These are phyloP conservation scores for Caenorhabditis inopinata DNA, from an alignment of 1,140 invertebrate genomes.

Conservation along the genomic window DNA sequence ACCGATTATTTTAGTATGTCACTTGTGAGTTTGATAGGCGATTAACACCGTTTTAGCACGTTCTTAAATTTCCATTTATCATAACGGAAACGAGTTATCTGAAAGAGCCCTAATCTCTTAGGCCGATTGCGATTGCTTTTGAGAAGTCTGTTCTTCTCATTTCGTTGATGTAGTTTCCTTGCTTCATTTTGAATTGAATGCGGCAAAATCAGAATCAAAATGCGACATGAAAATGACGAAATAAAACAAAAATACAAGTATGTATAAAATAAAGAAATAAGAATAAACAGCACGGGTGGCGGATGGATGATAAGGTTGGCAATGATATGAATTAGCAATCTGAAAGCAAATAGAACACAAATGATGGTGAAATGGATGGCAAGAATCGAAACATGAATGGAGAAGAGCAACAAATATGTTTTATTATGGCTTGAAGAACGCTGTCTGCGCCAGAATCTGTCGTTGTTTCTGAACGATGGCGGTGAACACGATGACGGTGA, in stretches of 20 bases:
- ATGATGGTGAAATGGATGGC: background rate
- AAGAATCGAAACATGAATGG: background rate
- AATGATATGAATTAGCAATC: conserved; percentile 4
- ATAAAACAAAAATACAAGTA: background rate
- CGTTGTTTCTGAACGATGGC: conserved; percentile 3
- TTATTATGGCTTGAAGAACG: conserved; percentile 20
- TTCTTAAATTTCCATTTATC: too few relatives aligned
- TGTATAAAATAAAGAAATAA: background rate
- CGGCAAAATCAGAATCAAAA: too few relatives aligned
- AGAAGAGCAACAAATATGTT: background rate
- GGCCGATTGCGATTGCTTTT: background rate
- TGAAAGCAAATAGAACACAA: background rate
- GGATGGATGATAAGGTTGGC: background rate
- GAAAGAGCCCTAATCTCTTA: background rate
- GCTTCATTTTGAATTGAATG: background rate
- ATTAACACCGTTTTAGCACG: too few relatives aligned
- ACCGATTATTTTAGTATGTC: too few relatives aligned
- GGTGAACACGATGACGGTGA: background rate
- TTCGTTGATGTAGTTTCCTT: background rate
- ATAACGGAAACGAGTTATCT: too few relatives aligned
- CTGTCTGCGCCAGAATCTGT: conserved; percentile 17
- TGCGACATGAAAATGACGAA: conserved; percentile 19
- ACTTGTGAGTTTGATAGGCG: too few relatives aligned
- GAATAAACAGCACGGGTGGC: background rate
- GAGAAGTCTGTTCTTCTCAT: background rate